Base-by-base conservation (phyloP, 2,888 invertebrate genomes). In the Apantesis nais region DNA sequence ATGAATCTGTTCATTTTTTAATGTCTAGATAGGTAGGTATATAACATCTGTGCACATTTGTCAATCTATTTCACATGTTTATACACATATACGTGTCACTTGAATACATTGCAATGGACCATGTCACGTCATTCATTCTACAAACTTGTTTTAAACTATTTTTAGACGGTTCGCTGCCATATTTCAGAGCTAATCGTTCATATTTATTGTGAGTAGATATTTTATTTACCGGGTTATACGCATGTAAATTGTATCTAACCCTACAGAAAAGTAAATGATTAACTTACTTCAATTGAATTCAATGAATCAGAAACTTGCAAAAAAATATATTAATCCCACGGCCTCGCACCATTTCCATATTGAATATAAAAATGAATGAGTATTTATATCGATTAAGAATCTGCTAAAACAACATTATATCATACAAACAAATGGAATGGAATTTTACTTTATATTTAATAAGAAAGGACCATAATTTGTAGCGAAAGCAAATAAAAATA, bases 401-500 rank as follows among this genome's bases (percentile, higher is more conserved):
- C 8, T 52, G 22, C 22, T 22, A 52, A 1, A n/a, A n/a, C 48
- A n/a, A 11, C 11, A 52, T n/a, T 52, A 9, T 2, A 48, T 19
- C 8, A 7, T 48, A 52, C 19, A 19, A 44, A 25, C 55, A 25
- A 25, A 39, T 25, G 7, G 16, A 58, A 64, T 12, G 19, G 55
- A 19, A 39, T 25, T 11, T 29, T 64, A n/a, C 22, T 41, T 29
- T 37, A 29, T 9, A n/a, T 55, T 29, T 41, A 34, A 71, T 67
- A 55, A 74, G 63, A 73, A 83, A 80, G 76, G 78, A 75, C 75
- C 78, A 75, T 83, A 78, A 84, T 85, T 86, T 81, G 84, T 78
- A 80, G 89, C 89, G 91, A 92, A 92, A 92, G 90, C 87, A 84
- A 80, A 84, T 88, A 81, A 90, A 90, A 92, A 92, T 91, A 92